phyloP scores from a whole-genome alignment of 1,140 invertebrate genomes.

The Thaumetopoea pityocampa region DNA sequence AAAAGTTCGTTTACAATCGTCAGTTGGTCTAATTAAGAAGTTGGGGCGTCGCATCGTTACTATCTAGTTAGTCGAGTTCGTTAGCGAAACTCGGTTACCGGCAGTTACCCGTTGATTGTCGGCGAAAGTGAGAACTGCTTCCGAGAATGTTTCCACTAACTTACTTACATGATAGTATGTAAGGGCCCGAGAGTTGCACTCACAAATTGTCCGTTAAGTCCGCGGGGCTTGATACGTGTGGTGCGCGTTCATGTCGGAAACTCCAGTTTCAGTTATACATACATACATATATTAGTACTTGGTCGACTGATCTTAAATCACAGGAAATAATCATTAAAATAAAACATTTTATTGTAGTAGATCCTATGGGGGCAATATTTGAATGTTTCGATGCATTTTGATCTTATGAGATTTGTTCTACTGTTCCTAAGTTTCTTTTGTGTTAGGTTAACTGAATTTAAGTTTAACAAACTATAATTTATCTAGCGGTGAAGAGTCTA shows the following conservation, averaged over 20 bases:
- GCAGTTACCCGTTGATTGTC: slow-evolving; percentile 35
- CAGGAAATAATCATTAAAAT: too few relatives aligned
- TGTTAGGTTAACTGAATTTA: too few relatives aligned
- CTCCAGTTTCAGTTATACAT: too few relatives aligned
- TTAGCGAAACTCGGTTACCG: slow-evolving; percentile 41
- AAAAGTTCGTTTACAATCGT: slow-evolving; percentile 29
- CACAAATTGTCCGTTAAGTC: slow-evolving; percentile 9
- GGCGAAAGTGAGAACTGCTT: slow-evolving; percentile 27
- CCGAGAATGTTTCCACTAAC: slow-evolving; percentile 12
- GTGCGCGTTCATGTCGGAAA: neutral
- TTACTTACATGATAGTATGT: slow-evolving; percentile 12
- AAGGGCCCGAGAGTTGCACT: slow-evolving; percentile 4
- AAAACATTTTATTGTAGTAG: too few relatives aligned
- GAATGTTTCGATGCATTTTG: too few relatives aligned
- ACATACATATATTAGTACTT: too few relatives aligned
- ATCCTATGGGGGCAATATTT: too few relatives aligned
- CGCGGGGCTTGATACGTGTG: neutral
- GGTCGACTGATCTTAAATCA: too few relatives aligned
- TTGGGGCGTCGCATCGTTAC: slow-evolving; percentile 28
- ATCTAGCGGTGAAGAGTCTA: too few relatives aligned
- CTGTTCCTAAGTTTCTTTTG: too few relatives aligned
- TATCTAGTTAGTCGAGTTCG: slow-evolving; percentile 36
- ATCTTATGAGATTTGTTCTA: too few relatives aligned
- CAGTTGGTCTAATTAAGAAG: slow-evolving; percentile 35
- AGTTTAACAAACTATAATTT: too few relatives aligned